Evolutionary conservation across 2,797 vertebrate species (phyloP), one percentile per base, ranked within the genome.

Genomic region (Cirrhinus molitorella): DNA sequence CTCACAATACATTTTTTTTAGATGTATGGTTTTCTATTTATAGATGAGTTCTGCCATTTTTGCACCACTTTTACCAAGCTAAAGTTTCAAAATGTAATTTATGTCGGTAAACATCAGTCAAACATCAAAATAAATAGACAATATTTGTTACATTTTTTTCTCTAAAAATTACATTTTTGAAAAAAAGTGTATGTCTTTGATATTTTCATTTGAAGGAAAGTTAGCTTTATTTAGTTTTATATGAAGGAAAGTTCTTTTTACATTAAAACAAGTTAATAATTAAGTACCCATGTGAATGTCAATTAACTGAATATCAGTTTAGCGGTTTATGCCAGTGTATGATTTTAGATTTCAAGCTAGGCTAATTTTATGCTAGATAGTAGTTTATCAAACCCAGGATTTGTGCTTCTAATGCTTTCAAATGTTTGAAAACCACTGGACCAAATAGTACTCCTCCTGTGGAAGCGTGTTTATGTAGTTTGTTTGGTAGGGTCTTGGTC

Each of bases 391-490:
- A 23, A 43, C 34, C 16, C 37, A 10, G 34, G n/a, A 43, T 43
- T 59, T 17, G 8, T 43, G 14, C 73, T 43, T 57, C 8, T 16
- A 57, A 16, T 37, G 21, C 49, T 37, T 57, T 74, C 37, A 55
- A 53, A 34, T 4, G 47, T 28, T 73, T 73, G 19, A 55, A 55
- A n/a, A 57, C 7, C 21, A 14, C 16, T 63, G 23, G 14, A 59
- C 34, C 21, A 75, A 59, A 75, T 59, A 59, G 1, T 57, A 57
- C n/a, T n/a, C 51, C 53, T 59, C 10, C 53, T 40, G 34, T 23
- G 5, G 51, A 74, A 61, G 49, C 53, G 61, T 81, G 68, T 81
- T 72, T 81, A 72, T 31, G 68, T 34, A 49, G 40, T 72, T 81
- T 61, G 67, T 81, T 72, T 72, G 55, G 31, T 49, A 40, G 45